Conservation (phyloP, 2,797 vertebrate genomes). For the Paratrypauchen microcephalus region DNA sequence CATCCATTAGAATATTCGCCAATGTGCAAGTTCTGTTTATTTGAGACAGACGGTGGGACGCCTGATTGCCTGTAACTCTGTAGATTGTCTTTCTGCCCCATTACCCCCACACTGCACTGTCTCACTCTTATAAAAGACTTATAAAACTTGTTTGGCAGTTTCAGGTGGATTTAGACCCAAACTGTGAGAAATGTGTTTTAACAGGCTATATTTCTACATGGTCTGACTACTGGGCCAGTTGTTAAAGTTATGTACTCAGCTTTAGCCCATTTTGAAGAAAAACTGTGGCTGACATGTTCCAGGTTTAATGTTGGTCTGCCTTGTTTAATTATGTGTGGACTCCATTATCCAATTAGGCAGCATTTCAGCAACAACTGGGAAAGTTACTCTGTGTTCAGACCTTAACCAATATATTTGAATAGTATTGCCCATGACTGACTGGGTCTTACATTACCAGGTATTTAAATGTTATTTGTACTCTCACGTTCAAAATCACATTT, state of each 20-base stretch:
- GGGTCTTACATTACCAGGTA: background rate
- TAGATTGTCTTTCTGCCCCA: conserved; percentile 32
- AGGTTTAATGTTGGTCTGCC: too few species aligned
- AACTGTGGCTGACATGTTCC: too few species aligned
- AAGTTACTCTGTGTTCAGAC: background rate
- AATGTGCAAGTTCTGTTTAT: conserved; percentile 27
- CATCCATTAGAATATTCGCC: conserved; percentile 12
- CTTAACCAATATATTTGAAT: background rate
- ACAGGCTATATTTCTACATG: background rate
- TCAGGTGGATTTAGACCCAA: conserved; percentile 1
- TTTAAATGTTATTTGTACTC: background rate
- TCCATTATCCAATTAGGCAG: too few species aligned
- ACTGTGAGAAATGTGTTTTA: conserved; percentile 15
- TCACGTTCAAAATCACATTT: background rate
- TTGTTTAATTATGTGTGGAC: too few species aligned
- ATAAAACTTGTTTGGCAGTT: conserved; percentile 14
- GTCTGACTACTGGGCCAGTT: too few species aligned
- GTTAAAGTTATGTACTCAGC: background rate
- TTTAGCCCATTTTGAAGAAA: too few species aligned
- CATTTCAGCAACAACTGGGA: too few species aligned
- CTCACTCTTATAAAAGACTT: background rate
- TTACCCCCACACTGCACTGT: conserved; percentile 45
- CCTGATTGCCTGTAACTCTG: conserved; percentile 28
- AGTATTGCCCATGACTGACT: background rate
- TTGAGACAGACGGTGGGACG: conserved; percentile 51